Evolutionary conservation across 2,888 invertebrate genomes (phyloP).

Genomic region (Eupithecia tripunctaria): DNA sequence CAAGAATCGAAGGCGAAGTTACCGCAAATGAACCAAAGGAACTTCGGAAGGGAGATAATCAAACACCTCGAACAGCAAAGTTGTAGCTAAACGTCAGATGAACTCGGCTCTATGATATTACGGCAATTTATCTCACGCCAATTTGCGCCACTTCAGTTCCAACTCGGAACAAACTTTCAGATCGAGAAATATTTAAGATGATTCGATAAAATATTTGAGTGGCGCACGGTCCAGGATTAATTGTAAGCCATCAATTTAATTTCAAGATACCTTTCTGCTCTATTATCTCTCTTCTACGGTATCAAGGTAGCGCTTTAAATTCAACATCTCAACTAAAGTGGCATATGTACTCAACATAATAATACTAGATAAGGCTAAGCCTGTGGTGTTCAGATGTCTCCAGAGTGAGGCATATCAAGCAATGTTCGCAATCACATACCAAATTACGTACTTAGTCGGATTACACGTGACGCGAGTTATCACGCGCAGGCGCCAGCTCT

Average conservation of each 20-base stretch:
- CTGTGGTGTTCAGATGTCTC: slow-evolving; percentile 75
- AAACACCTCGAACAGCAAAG: slow-evolving; percentile 67
- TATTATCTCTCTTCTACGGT: slow-evolving; percentile 48
- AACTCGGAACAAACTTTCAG: slow-evolving; percentile 72
- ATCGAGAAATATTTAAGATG: slow-evolving; percentile 61
- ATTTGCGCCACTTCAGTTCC: slow-evolving; percentile 74
- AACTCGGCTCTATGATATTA: slow-evolving; percentile 78
- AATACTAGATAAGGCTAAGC: slow-evolving; percentile 78
- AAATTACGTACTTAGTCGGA: slow-evolving; percentile 80
- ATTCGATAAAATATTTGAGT: slow-evolving; percentile 42
- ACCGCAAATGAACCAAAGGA: slow-evolving; percentile 77
- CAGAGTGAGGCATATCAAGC: slow-evolving; percentile 61
- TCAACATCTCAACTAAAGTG: slow-evolving; percentile 60
- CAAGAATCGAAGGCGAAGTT: slow-evolving; percentile 59
- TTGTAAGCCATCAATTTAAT: slow-evolving; percentile 24
- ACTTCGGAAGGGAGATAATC: slow-evolving; percentile 72
- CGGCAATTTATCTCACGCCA: slow-evolving; percentile 81
- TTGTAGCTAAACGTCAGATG: slow-evolving; percentile 82
- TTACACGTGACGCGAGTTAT: slow-evolving; percentile 80
- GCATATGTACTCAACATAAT: slow-evolving; percentile 65
- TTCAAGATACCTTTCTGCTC: slow-evolving; percentile 37
- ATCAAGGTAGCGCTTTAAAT: slow-evolving; percentile 55
- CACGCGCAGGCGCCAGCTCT: slow-evolving; percentile 78
- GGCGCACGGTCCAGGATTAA: slow-evolving; percentile 25
- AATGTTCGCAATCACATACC: slow-evolving; percentile 80